Conservation (phyloP, 2,797 vertebrate species). For the Schizopygopsis pylzovi region DNA sequence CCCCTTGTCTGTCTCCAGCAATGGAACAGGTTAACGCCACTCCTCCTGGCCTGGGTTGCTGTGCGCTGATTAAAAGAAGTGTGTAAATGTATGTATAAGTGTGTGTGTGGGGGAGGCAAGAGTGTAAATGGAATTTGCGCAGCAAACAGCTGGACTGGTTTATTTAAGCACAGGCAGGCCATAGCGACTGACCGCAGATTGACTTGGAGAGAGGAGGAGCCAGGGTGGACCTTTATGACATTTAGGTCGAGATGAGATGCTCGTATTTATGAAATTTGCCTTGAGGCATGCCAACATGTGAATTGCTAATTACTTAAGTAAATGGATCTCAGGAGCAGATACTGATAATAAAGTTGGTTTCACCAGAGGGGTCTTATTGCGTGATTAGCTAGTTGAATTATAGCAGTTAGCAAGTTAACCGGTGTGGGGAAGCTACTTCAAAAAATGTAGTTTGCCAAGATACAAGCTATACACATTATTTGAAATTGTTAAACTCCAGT, state of each 20-base stretch:
- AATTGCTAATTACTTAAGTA: conserved; percentile 73
- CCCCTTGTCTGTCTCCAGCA: conserved; percentile 3
- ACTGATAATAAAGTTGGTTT: conserved; percentile 64
- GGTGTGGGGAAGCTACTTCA: neutral
- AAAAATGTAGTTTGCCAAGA: neutral
- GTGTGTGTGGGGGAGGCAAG: conserved; percentile 71
- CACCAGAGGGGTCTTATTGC: conserved; percentile 38
- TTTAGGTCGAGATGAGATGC: conserved; percentile 79
- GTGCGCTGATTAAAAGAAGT: conserved; percentile 39
- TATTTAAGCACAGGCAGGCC: conserved; percentile 88
- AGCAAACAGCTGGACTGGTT: conserved; percentile 88
- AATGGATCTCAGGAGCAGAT: conserved; percentile 62
- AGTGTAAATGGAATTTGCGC: conserved; percentile 84
- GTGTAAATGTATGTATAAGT: conserved; percentile 38
- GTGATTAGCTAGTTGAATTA: conserved; percentile 30
- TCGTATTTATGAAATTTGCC: conserved; percentile 77
- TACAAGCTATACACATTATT: neutral
- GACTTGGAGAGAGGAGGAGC: conserved; percentile 83
- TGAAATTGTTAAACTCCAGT: neutral
- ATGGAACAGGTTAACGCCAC: conserved; percentile 34
- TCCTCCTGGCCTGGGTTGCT: conserved; percentile 1
- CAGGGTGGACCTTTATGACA: conserved; percentile 86
- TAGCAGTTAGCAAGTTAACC: conserved; percentile 1
- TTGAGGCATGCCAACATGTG: conserved; percentile 71
- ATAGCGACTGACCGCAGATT: conserved; percentile 86